Conservation (phyloP, 1,140 invertebrate species). For the Microplitis demolitor region DNA sequence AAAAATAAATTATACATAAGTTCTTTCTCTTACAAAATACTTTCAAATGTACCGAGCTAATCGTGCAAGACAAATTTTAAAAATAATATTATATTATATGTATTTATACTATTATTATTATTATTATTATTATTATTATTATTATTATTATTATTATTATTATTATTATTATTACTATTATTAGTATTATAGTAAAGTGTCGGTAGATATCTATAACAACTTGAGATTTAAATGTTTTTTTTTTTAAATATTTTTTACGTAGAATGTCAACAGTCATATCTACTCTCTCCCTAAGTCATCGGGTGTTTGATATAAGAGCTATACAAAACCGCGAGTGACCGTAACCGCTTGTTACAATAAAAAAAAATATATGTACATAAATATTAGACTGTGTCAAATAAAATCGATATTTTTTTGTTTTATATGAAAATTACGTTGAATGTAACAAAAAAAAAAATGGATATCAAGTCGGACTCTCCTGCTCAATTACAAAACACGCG, state of each 20-base stretch:
- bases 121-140: too few species aligned
- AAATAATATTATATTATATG: too few species aligned
- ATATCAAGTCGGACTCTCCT: too few species aligned
- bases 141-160: too few species aligned
- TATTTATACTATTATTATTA: too few species aligned
- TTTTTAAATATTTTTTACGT: background rate
- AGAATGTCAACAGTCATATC: slow-evolving; percentile 30
- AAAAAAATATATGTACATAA: background rate
- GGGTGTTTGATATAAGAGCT: slow-evolving; percentile 4
- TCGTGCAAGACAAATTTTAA: background rate
- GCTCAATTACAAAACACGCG: too few species aligned
- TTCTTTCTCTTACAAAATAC: slow-evolving; percentile 29
- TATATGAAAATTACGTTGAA: too few species aligned
- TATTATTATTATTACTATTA: too few species aligned
- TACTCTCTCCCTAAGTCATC: slow-evolving; percentile 26
- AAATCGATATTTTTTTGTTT: too few species aligned
- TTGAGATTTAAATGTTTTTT: background rate
- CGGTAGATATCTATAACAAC: background rate
- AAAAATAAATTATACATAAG: background rate
- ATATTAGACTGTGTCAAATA: background rate
- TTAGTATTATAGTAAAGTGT: too few species aligned
- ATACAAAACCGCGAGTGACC: background rate
- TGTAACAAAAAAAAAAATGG: too few species aligned
- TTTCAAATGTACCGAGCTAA: slow-evolving; percentile 24
- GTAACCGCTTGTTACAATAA: too few species aligned